Conservation (phyloP, 37 sponge, comb jelly and placozoan species). For the Sycon ciliatum region DNA sequence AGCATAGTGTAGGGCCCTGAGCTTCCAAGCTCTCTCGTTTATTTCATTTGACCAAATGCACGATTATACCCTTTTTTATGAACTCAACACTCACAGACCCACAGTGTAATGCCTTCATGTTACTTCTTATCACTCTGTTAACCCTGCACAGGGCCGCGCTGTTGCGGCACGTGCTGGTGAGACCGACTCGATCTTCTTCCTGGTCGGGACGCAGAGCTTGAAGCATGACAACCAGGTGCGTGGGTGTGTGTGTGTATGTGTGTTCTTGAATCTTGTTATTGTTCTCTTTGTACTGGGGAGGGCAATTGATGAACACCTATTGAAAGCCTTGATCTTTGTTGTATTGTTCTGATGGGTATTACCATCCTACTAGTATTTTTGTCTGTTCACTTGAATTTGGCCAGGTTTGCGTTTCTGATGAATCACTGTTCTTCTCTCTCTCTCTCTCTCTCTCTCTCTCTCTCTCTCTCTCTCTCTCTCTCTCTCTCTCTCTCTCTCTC, state of each 20-base stretch:
- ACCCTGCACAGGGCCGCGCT: conserved; percentile 47
- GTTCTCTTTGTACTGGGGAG: no score
- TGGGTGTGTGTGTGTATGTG: background rate
- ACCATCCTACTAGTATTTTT: no score
- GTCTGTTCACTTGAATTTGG: background rate
- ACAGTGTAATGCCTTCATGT: no score
- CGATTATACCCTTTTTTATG: no score
- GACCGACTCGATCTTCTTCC: conserved; percentile 74
- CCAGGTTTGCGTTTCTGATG: background rate
- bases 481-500: conserved; percentile 37
- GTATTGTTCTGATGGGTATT: no score
- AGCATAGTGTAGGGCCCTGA: no score
- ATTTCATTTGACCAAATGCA: background rate
- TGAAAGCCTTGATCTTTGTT: no score
- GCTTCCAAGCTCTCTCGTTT: no score
- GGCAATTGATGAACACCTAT: no score
- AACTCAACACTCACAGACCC: no score
- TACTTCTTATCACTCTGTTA: background rate
- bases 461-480: conserved; percentile 37
- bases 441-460: conserved; percentile 36
- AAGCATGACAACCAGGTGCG: conserved; percentile 76
- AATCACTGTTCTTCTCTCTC: conserved; percentile 17
- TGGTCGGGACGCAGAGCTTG: conserved; percentile 83
- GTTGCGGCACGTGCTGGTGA: conserved; percentile 67
- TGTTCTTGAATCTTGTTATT: no score